A percentile compares a stretch with the other conserved stretches of the same genome.
Conservation (phyloP, 2,888 invertebrate species). For the Cryptocephalus moraei region DNA sequence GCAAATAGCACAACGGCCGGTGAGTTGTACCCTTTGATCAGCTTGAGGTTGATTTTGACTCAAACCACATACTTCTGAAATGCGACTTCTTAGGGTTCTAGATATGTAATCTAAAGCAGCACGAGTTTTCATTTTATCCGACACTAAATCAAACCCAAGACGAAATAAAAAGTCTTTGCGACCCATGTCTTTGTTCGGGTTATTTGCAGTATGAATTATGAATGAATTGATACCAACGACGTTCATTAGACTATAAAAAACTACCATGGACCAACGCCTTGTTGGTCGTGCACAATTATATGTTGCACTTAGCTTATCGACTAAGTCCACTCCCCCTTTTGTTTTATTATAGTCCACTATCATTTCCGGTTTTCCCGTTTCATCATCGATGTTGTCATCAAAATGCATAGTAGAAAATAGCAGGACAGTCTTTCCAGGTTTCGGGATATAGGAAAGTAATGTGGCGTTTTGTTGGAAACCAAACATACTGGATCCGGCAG, state of each 20-base stretch:
- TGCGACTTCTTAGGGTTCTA: no score
- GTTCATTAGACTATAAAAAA: not conserved
- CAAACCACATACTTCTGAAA: no score
- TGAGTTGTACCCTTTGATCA: no score
- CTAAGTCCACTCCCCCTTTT: conserved; percentile 11
- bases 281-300: conserved; percentile 6
- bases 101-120: no score
- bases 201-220: not conserved
- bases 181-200: no score
- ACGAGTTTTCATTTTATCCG: no score
- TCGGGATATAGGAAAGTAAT: not conserved
- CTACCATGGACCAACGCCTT: not conserved
- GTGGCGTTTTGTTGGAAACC: not conserved
- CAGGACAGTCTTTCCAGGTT: not conserved
- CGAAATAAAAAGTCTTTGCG: not conserved
- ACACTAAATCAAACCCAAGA: not conserved
- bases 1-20: no score
- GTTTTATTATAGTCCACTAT: conserved; percentile 11
- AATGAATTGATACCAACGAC: not conserved
- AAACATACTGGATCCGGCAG: not conserved
- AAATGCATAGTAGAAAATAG: not conserved
- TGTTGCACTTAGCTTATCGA: conserved; percentile 11
- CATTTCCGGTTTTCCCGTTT: no score
- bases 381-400: not conserved
- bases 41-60: no score